Evolutionary conservation across 1,140 invertebrate species (phyloP).

Genomic region (Atta colombica): DNA sequence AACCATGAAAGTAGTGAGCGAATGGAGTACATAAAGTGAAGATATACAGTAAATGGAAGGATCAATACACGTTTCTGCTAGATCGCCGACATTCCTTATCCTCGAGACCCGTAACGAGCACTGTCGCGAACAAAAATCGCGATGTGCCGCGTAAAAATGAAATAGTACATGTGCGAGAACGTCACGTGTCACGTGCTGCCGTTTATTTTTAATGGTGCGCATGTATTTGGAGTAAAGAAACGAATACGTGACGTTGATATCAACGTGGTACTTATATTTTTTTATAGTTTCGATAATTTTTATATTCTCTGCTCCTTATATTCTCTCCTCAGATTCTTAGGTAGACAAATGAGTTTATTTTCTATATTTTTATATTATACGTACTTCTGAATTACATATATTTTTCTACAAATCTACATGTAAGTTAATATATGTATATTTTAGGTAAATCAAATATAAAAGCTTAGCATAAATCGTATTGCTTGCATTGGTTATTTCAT

Average conservation of each 20-base stretch:
- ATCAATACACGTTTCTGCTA: slow-evolving; percentile 33
- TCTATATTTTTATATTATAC: not conserved
- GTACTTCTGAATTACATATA: not conserved
- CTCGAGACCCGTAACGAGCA: slow-evolving; percentile 54
- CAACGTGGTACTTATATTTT: not conserved
- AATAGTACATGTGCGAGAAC: not conserved
- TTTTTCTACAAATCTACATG: not conserved
- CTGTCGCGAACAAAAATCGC: slow-evolving; percentile 48
- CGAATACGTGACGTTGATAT: slow-evolving; percentile 19
- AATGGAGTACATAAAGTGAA: slow-evolving; percentile 43
- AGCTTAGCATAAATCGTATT: not conserved
- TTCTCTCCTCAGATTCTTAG: not conserved
- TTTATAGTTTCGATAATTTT: not conserved
- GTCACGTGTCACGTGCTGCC: not conserved
- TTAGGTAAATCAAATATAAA: not conserved
- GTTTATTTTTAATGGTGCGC: not conserved
- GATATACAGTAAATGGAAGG: slow-evolving; percentile 4
- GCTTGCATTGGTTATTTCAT: not conserved
- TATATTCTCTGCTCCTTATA: not conserved
- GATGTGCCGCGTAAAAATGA: slow-evolving; percentile 23
- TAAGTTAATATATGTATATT: too few relatives aligned
- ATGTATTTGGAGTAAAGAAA: slow-evolving; percentile 4
- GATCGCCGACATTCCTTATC: slow-evolving; percentile 51
- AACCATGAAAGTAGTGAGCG: slow-evolving; percentile 38
- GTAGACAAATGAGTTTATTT: not conserved